Evolutionary conservation across 2,797 vertebrate genomes (phyloP).

Genomic region (Cyclura pinguis): DNA sequence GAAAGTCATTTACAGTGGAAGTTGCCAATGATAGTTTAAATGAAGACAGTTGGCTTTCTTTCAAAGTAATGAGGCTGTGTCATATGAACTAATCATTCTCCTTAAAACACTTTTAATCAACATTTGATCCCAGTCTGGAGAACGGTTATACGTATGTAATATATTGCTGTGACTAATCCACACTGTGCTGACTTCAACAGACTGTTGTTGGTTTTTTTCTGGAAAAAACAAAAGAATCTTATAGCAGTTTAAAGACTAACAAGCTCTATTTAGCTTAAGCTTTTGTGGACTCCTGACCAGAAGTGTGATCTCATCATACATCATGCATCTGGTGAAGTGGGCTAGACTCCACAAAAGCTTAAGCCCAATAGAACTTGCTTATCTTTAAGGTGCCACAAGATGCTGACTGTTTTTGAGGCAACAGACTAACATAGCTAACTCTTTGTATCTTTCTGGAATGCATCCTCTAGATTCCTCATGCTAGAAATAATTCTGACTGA

Average conservation of each 20-base stretch:
- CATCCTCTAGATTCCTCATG: background rate
- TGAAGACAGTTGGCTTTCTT: constrained; percentile 54
- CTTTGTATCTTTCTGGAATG: background rate
- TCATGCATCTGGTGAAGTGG: no score
- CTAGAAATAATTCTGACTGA: background rate
- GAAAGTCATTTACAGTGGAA: constrained; percentile 57
- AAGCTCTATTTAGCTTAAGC: no score
- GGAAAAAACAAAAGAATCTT: no score
- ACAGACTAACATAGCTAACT: no score
- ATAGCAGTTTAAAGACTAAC: no score
- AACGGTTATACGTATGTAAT: background rate
- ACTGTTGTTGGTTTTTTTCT: background rate
- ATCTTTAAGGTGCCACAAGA: no score
- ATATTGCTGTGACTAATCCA: background rate
- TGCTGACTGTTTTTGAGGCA: no score
- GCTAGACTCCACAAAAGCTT: no score
- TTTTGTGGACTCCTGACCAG: no score
- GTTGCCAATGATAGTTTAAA: constrained; percentile 57
- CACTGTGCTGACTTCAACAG: background rate
- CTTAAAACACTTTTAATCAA: background rate
- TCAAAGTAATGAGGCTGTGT: constrained; percentile 39
- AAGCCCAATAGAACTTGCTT: no score
- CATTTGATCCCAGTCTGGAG: constrained; percentile 5
- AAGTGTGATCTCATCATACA: no score
- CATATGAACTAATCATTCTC: constrained; percentile 26